A percentile compares a stretch with the other conserved stretches of the same genome.
Evolutionary conservation across 2,113 vertebrate genomes (phyloP).

Genomic region (Grantiella picta): DNA sequence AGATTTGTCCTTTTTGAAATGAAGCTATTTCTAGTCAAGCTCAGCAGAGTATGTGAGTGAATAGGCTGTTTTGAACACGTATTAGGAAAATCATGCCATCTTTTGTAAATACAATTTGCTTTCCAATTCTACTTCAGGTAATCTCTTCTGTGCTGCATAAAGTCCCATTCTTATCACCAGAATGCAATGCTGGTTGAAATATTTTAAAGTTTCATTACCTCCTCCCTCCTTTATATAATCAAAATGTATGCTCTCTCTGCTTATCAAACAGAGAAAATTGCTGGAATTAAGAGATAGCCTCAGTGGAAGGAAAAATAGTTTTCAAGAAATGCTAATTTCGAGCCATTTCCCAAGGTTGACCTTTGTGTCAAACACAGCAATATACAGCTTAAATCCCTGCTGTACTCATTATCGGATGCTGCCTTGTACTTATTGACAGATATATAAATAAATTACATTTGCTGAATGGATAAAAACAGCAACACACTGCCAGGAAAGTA

Average conservation of each 20-base stretch:
- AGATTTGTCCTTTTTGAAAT: conserved; percentile 65
- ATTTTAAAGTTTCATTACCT: conserved; percentile 59
- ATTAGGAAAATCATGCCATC: conserved; percentile 70
- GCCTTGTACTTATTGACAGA: conserved; percentile 62
- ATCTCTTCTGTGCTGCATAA: conserved; percentile 62
- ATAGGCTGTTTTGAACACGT: conserved; percentile 60
- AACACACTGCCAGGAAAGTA: conserved; percentile 41
- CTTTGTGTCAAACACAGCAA: conserved; percentile 56
- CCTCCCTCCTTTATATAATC: conserved; percentile 28
- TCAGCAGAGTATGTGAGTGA: conserved; percentile 61
- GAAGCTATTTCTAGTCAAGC: conserved; percentile 64
- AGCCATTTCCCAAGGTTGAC: conserved; percentile 38
- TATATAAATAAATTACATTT: conserved; percentile 66
- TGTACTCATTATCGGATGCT: conserved; percentile 48
- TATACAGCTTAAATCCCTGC: conserved; percentile 45
- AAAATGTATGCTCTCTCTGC: conserved; percentile 46
- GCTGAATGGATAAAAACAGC: conserved; percentile 48
- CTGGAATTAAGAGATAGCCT: conserved; percentile 71
- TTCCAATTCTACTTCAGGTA: conserved; percentile 69
- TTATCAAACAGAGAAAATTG: conserved; percentile 70
- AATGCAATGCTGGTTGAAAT: conserved; percentile 61
- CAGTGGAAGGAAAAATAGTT: conserved; percentile 46
- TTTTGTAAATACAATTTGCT: conserved; percentile 77
- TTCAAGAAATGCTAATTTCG: conserved; percentile 67
- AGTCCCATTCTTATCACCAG: conserved; percentile 70